Percentiles rank a stretch among this genome's conserved stretches.
Evolutionary conservation across 2,888 invertebrate genomes (phyloP).

Genomic region (Leucophenga montana): DNA sequence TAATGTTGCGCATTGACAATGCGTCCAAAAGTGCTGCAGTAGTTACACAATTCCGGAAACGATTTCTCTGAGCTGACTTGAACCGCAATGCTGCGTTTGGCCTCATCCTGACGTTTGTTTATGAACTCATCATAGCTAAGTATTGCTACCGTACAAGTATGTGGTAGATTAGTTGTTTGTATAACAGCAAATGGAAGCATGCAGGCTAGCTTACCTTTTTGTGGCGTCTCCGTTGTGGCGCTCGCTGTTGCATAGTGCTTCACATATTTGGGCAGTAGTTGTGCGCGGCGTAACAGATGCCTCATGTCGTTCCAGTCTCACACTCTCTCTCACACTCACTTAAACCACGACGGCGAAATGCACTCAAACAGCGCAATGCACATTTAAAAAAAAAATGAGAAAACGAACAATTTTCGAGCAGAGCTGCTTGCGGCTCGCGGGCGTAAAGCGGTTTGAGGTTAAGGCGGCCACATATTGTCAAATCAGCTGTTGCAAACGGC

Average conservation of each 20-base stretch:
- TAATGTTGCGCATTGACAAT: conserved; percentile 81
- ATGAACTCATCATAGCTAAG: conserved; percentile 76
- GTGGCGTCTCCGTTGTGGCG: neutral
- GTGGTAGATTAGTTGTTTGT: neutral
- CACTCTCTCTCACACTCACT: too few species aligned
- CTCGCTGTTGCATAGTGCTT: conserved; percentile 14
- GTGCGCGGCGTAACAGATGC: conserved; percentile 8
- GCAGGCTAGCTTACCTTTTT: neutral
- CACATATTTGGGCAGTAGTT: conserved; percentile 5
- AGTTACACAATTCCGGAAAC: conserved; percentile 79
- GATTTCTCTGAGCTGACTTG: conserved; percentile 84
- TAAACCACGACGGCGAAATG: too few species aligned
- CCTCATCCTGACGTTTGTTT: conserved; percentile 77
- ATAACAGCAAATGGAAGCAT: neutral
- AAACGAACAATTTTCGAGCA: too few species aligned
- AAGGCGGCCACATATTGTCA: too few species aligned
- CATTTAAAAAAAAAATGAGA: too few species aligned
- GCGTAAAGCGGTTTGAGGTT: too few species aligned
- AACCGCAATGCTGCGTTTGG: conserved; percentile 81
- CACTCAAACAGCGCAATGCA: too few species aligned
- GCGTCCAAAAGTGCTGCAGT: conserved; percentile 80
- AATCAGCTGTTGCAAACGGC: too few species aligned
- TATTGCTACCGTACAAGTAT: conserved; percentile 31
- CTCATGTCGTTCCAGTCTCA: neutral
- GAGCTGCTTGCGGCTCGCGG: too few species aligned